Conservation (phyloP, 2,888 invertebrate species). For the Crematogaster levior region DNA sequence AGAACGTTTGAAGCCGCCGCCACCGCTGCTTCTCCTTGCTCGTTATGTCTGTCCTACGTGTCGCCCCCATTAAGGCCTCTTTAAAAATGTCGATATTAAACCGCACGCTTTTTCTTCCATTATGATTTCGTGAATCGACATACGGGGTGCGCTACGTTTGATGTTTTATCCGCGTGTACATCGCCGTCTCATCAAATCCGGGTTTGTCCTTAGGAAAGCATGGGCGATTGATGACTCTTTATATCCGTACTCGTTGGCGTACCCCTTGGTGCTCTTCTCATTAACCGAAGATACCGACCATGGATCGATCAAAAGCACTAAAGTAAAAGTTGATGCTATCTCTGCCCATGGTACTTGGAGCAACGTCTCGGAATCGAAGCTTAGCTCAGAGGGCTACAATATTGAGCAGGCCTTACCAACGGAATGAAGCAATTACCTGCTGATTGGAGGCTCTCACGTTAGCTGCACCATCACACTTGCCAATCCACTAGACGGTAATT, state of each 20-base stretch:
- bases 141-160: constrained; percentile 12
- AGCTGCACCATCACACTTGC: constrained; percentile 81
- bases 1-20: constrained; percentile 75
- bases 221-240: constrained; percentile 27
- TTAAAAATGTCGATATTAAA: constrained; percentile 69
- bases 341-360: not conserved
- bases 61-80: constrained; percentile 63
- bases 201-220: constrained; percentile 72
- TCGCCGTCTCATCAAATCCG: constrained; percentile 69
- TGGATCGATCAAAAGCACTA: constrained; percentile 18
- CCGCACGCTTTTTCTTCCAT: constrained; percentile 27
- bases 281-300: constrained; percentile 18
- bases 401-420: constrained; percentile 68
- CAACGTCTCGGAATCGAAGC: constrained; percentile 36
- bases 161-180: constrained; percentile 30
- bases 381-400: constrained; percentile 57
- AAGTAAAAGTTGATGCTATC: constrained; percentile 36
- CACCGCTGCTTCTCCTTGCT: constrained; percentile 58
- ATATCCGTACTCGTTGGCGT: not conserved
- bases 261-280: not conserved
- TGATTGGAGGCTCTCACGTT: constrained; percentile 83
- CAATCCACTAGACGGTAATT: constrained; percentile 82
- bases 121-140: constrained; percentile 13
- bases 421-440: constrained; percentile 84
- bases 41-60: constrained; percentile 72